phyloP scores from a whole-genome alignment of 2,888 invertebrate species.

The Cryptocheilus praepositus region DNA sequence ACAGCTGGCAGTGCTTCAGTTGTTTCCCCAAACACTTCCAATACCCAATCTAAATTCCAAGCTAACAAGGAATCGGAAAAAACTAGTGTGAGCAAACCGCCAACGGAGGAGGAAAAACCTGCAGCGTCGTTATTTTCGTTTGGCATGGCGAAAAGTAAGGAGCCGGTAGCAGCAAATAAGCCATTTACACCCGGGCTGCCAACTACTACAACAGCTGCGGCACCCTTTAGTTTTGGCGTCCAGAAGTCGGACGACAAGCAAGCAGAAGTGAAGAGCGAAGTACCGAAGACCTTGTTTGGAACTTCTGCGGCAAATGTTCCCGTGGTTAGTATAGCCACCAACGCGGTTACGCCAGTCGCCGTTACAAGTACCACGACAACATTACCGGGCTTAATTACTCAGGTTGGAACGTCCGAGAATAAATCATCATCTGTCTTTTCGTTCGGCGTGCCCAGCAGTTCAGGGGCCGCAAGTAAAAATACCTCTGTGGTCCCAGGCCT shows the following conservation, averaged over 20 bases:
- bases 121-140: constrained; percentile 59
- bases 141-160: constrained; percentile 52
- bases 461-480: constrained; percentile 22
- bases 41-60: constrained; percentile 39
- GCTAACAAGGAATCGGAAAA: constrained; percentile 30
- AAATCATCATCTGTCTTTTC: constrained; percentile 43
- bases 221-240: constrained; percentile 65
- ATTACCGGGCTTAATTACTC: constrained; percentile 19
- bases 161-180: constrained; percentile 24
- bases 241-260: constrained; percentile 29
- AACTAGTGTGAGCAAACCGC: constrained; percentile 27
- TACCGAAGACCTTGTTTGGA: constrained; percentile 32
- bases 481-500: constrained; percentile 26
- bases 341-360: constrained; percentile 16
- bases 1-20: constrained; percentile 5
- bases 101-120: constrained; percentile 24
- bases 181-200: no score
- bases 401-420: constrained; percentile 22
- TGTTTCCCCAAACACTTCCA: constrained; percentile 12
- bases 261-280: constrained; percentile 18
- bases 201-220: constrained; percentile 9
- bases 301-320: constrained; percentile 26
- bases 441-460: constrained; percentile 44
- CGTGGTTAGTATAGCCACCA: constrained; percentile 11
- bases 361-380: constrained; percentile 15